Percentiles rank a stretch among this genome's conserved stretches.
Conservation (phyloP, 2,888 invertebrate genomes). For the Meliscaeva auricollis region DNA sequence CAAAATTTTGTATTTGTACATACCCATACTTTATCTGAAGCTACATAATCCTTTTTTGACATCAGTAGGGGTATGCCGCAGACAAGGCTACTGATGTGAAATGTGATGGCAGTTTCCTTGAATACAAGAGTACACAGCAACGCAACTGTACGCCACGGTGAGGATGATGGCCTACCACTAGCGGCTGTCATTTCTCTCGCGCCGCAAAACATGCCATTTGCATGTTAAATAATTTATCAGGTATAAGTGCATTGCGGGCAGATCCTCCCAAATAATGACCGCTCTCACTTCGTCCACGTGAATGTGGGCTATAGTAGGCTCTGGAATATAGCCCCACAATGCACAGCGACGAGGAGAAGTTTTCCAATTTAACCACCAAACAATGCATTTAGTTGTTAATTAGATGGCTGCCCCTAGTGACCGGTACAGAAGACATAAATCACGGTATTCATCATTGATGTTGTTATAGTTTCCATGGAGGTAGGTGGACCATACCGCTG, state of each 20-base stretch:
- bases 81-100: slow-evolving; percentile 89
- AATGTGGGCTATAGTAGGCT: slow-evolving; percentile 90
- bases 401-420: slow-evolving; percentile 92
- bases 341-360: slow-evolving; percentile 88
- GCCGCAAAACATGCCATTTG: slow-evolving; percentile 89
- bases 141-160: slow-evolving; percentile 85
- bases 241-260: slow-evolving; percentile 94
- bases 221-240: slow-evolving; percentile 94
- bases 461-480: no score
- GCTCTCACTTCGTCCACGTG: slow-evolving; percentile 97
- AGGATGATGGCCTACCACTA: slow-evolving; percentile 87
- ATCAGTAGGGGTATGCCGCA: slow-evolving; percentile 96
- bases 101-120: slow-evolving; percentile 96
- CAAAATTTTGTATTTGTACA: no score
- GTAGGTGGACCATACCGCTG: no score
- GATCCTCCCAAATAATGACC: slow-evolving; percentile 96
- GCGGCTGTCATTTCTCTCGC: slow-evolving; percentile 85
- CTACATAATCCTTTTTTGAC: slow-evolving; percentile 86
- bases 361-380: slow-evolving; percentile 90
- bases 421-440: no score
- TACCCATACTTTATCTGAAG: slow-evolving; percentile 77
- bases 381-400: slow-evolving; percentile 94
- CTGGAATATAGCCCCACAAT: no score
- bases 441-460: no score
- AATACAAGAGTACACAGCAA: slow-evolving; percentile 94